phyloP scores from a whole-genome alignment of 2,797 vertebrate species.

The Pantherophis vulpinus region DNA sequence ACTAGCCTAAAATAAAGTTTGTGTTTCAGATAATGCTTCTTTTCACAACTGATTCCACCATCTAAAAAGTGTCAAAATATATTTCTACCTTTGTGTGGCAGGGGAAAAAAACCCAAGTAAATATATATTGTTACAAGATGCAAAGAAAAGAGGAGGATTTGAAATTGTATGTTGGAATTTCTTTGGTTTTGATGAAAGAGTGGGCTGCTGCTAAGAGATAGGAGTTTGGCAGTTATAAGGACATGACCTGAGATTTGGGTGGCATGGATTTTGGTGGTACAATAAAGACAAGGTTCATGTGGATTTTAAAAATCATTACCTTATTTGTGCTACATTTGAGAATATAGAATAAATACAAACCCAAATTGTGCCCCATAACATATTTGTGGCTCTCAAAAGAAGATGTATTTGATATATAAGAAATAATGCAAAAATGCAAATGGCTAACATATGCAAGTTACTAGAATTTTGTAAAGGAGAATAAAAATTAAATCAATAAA shows the following conservation, averaged over 20 bases:
- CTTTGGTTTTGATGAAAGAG: not conserved
- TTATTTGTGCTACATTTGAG: not conserved
- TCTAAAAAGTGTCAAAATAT: not conserved
- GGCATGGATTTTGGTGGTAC: not conserved
- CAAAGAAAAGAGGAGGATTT: not conserved
- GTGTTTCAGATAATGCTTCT: not conserved
- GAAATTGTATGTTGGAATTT: not conserved
- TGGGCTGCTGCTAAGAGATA: not conserved
- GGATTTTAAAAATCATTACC: not conserved
- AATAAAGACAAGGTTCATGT: not conserved
- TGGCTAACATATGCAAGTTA: not conserved
- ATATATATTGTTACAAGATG: not conserved
- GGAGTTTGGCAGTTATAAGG: not conserved
- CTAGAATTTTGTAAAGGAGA: not conserved
- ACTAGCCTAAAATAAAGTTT: not conserved
- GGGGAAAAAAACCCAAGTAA: not conserved
- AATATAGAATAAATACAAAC: not conserved
- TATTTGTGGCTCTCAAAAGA: not conserved
- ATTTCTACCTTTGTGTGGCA: not conserved
- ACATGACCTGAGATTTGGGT: not conserved
- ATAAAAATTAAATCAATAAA: not conserved
- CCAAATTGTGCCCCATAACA: not conserved
- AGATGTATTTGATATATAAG: not conserved
- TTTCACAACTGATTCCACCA: not conserved
- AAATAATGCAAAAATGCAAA: not conserved